phyloP scores from a whole-genome alignment of 2,113 vertebrate genomes.

The Cavia aperea region DNA sequence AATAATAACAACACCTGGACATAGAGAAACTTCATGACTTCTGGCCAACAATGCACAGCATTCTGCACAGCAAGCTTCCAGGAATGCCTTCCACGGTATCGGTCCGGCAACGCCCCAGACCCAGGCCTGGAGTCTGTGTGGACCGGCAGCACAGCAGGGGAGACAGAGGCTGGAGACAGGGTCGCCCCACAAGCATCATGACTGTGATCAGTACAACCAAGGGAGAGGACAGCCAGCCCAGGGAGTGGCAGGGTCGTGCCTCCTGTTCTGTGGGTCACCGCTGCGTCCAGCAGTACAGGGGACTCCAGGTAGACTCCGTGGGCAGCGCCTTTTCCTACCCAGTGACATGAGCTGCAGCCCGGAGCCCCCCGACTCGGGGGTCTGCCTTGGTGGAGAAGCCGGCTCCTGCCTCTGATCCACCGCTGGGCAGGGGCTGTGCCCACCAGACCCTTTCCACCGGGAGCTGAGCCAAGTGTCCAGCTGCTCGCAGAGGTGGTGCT shows the following conservation, averaged over 20 bases:
- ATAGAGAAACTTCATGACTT: not conserved
- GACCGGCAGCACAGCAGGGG: fast-evolving
- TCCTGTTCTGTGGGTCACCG: no score
- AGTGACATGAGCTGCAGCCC: not conserved
- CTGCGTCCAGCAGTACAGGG: not conserved
- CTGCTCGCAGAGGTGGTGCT: not conserved
- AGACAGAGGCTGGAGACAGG: not conserved
- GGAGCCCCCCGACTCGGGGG: not conserved
- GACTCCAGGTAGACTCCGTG: fast-evolving
- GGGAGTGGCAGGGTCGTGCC: fast-evolving
- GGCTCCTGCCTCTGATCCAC: fast-evolving
- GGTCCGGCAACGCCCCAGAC: fast-evolving
- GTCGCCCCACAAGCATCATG: fast-evolving
- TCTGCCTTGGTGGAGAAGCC: no score
- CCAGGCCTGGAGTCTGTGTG: not conserved
- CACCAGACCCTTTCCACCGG: fast-evolving
- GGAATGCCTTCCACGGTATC: not conserved
- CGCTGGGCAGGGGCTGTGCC: not conserved
- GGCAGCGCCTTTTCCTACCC: not conserved
- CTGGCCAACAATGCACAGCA: not conserved
- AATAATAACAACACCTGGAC: no score
- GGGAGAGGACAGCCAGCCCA: not conserved
- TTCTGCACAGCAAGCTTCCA: fast-evolving
- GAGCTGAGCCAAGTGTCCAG: fast-evolving
- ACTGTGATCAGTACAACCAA: fast-evolving